These are phyloP conservation scores for Dioctria linearis DNA, from an alignment of 2,888 invertebrate genomes.

Conservation along the genomic window DNA sequence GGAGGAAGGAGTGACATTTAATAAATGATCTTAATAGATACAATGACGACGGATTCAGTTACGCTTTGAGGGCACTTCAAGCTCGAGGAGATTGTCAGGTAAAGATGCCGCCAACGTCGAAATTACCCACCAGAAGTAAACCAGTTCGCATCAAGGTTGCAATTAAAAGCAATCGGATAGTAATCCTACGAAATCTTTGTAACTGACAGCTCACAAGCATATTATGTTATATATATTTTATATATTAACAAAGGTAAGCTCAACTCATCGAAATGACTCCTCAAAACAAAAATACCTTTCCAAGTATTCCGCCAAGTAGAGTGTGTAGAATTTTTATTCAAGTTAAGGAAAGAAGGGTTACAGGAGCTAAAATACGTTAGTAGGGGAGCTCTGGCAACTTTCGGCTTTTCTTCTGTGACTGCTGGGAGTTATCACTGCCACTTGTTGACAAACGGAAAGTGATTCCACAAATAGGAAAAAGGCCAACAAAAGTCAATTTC, in stretches of 20 bases:
- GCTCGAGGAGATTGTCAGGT: not conserved
- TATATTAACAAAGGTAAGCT: not conserved
- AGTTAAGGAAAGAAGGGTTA: not conserved
- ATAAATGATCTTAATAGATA: conserved; percentile 33
- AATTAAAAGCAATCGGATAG: conserved; percentile 34
- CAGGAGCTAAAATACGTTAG: not conserved
- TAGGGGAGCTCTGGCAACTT: not conserved
- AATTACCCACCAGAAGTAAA: not conserved
- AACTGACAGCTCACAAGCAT: conserved; percentile 22
- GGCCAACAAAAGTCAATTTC: conserved; percentile 57
- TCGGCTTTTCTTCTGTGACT: not conserved
- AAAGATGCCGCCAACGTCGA: not conserved
- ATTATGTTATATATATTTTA: not conserved
- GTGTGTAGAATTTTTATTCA: no score
- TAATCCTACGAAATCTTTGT: conserved; percentile 18
- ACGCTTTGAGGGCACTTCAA: not conserved
- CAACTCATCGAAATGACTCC: not conserved
- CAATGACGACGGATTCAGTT: conserved; percentile 5
- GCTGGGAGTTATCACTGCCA: conserved; percentile 52
- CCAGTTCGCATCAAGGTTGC: not conserved
- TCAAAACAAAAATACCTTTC: no score
- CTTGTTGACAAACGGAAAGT: conserved; percentile 59
- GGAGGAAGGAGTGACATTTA: conserved; percentile 27
- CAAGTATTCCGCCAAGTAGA: no score
- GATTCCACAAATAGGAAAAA: conserved; percentile 54